These are phyloP conservation scores for Heliconius ethilla DNA, from an alignment of 2,888 invertebrate genomes.

Conservation along the genomic window DNA sequence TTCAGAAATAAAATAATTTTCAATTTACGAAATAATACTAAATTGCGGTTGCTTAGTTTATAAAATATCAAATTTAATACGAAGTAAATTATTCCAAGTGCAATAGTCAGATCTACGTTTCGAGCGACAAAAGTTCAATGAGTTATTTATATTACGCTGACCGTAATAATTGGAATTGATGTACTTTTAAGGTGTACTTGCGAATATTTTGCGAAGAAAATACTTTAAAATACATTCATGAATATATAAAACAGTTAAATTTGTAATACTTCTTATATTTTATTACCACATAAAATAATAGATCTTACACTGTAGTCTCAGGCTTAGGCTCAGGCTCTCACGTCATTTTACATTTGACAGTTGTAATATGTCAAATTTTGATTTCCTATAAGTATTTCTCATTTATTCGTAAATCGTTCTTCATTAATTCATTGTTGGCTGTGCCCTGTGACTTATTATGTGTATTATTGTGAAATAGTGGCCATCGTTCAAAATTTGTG, in stretches of 20 bases:
- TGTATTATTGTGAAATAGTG: conserved; percentile 20
- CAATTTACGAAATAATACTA: too few relatives aligned
- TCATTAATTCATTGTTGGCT: conserved; percentile 20
- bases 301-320: neutral
- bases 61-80: too few relatives aligned
- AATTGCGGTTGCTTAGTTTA: too few relatives aligned
- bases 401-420: conserved; percentile 14
- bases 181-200: neutral
- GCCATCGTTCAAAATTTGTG: neutral
- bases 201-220: too few relatives aligned
- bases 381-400: conserved; percentile 23
- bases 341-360: neutral
- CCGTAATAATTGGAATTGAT: neutral
- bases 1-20: too few relatives aligned
- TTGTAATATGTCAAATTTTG: conserved; percentile 23
- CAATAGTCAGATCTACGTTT: too few relatives aligned
- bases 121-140: too few relatives aligned
- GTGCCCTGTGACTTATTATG: conserved; percentile 12
- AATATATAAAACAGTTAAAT: neutral
- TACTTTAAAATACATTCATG: neutral
- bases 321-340: neutral
- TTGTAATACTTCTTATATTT: neutral
- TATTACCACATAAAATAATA: neutral
- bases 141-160: neutral
- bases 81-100: too few relatives aligned